Base-by-base conservation (phyloP, 2,797 vertebrate genomes). In the Falco berigora region DNA sequence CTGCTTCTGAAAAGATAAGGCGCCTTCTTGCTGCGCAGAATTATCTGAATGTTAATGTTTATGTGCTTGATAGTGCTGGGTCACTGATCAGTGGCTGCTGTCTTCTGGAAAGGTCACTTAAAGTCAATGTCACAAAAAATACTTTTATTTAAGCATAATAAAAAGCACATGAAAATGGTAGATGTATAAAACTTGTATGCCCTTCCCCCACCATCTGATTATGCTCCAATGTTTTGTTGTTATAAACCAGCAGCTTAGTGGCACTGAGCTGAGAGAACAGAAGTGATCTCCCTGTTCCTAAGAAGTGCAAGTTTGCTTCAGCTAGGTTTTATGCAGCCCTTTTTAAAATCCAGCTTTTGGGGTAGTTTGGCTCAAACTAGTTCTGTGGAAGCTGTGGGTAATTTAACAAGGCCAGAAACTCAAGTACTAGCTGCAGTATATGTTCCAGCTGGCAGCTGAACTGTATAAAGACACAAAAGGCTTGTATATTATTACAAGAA, bases 1-100 rank as follows among this genome's bases (percentile, higher is more conserved):
- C 76, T 95, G 73, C 36, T 83, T 75, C 77, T 96, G 47, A 86
- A 84, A 86, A 91, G 90, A 88, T 80, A 76, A 91, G 52, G 34
- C 19, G 9, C 2, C 53, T 88, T 49, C 50, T 69, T 85, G 59
- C 58, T 77, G 49, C 78, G 77, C 25, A 83, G 71, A 90, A 78
- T 90, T 73, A 87, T 47, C 62, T 89, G 59, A 47, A 62, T 46
- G 58, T 63, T 88, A 78, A 52, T 67, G 24, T 62, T 89, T 67
- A 22, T 67, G 27, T 93, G 42, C 44, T 62, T 86, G 50, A 55
- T 46, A 56, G 86, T 11, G 53, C 32, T 30, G 34, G 69, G 53
- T 77, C 38, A 10, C 79, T 88, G 88, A 78, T 53, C 76, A 42
- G 55, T 28, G 58, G 32, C 56, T 84, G 53, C 59, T 88, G 47